Base-by-base conservation (phyloP, 2,888 invertebrate genomes). In the Spicauda simplicius region DNA sequence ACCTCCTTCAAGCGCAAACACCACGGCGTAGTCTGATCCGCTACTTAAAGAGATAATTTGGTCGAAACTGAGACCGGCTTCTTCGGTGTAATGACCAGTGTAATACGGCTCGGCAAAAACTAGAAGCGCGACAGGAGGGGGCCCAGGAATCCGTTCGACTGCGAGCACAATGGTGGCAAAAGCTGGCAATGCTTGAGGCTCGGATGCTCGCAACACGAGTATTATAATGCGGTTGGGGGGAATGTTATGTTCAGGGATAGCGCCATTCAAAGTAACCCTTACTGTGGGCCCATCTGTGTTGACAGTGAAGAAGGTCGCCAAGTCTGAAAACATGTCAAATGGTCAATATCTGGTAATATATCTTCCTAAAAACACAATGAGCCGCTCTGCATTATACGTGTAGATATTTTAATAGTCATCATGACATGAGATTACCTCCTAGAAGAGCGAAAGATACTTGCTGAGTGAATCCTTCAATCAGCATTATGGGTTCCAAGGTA, bases 1-100 rank as follows among this genome's bases (percentile, higher is more conserved):
- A 82, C 83, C 80, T 74, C 81, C 82, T 62, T 74, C 74, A 0
- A 84, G 71, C 7, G n/a, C 52, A 58, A 80, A 82, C 19, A 57
- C 41, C 0, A 83, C 77, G 12, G 52, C 69, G 0, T 69, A 68
- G 41, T 80, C 77, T 58, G 74, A 79, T 12, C 80, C 83, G 52
- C 73, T 30, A 2, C 68, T 37, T 5, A 84, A 67, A 0, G 72
- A 70, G 52, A 83, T 79, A 6, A 71, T 67, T 10, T 72, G 70
- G 0, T 71, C 64, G 30, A 82, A 75, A 2, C 19, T 25, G 7
- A 83, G 72, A 4, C 77, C 76, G 8, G 10, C 70, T 7, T 52
- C 30, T 56, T 69, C 73, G 14, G 71, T 71, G 62, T 77, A 82
- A 14, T 70, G 64, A 11, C 82, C 83, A 2, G 76, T 75, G 67